Percentiles rank a stretch among this genome's conserved stretches.
These are phyloP conservation scores for Ancistrus triradiatus DNA, from an alignment of 2,113 vertebrate species.

Conservation along the genomic window DNA sequence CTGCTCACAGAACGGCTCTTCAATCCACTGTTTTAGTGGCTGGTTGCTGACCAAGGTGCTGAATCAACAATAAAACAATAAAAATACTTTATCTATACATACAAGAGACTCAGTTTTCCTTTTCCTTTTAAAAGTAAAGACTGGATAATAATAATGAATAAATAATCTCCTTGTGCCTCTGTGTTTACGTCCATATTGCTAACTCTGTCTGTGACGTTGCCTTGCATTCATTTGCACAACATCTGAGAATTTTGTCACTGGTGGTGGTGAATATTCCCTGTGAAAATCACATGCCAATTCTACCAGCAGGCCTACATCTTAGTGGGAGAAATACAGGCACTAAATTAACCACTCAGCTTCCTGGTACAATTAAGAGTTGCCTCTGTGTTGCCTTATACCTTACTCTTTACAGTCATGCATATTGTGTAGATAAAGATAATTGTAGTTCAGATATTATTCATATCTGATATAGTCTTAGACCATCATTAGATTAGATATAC, in stretches of 20 bases:
- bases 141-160: neutral
- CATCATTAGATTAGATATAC: no score
- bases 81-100: neutral
- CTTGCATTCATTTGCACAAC: conserved; percentile 54
- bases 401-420: no score
- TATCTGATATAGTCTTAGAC: no score
- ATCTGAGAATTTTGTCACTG: conserved; percentile 48
- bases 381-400: no score
- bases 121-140: neutral
- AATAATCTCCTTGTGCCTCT: neutral
- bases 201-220: conserved; percentile 36
- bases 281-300: conserved; percentile 31
- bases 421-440: no score
- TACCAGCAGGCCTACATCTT: conserved; percentile 25
- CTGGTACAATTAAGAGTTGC: neutral
- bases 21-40: neutral
- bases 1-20: neutral
- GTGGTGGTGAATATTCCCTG: conserved; percentile 42
- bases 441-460: no score
- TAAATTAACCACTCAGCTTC: conserved; percentile 21
- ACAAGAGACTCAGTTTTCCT: neutral
- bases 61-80: conserved; percentile 39
- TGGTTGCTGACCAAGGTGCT: conserved; percentile 67
- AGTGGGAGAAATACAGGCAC: conserved; percentile 10
- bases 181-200: neutral